Evolutionary conservation across 2,888 invertebrate genomes (phyloP).

Genomic region (Zeuzera pyrina): DNA sequence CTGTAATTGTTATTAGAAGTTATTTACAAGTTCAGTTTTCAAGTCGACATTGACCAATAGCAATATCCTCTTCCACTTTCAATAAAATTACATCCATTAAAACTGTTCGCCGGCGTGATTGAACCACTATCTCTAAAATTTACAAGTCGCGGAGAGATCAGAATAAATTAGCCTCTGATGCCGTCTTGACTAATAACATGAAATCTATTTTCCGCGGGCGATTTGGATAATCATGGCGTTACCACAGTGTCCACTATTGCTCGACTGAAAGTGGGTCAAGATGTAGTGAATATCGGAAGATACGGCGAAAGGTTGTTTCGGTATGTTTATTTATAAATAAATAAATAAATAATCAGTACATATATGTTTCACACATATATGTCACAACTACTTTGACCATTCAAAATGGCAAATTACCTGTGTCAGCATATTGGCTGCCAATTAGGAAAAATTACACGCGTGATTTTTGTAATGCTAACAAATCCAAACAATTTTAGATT

Average conservation of each 20-base stretch:
- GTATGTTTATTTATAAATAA: too few species aligned
- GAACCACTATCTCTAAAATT: not conserved
- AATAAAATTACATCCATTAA: constrained; percentile 7
- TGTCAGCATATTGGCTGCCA: too few species aligned
- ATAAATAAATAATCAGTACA: too few species aligned
- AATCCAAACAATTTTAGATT: too few species aligned
- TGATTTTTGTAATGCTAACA: too few species aligned
- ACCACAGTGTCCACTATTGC: constrained; percentile 8
- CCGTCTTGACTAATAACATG: constrained; percentile 11
- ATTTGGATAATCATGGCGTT: constrained; percentile 16
- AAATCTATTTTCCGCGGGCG: constrained; percentile 23
- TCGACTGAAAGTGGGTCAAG: constrained; percentile 12
- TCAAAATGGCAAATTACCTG: too few species aligned
- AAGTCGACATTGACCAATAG: not conserved
- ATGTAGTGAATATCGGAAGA: not conserved
- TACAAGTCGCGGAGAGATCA: not conserved
- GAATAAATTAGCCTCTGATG: not conserved
- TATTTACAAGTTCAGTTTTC: too few species aligned
- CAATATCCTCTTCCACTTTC: constrained; percentile 5
- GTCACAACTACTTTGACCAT: too few species aligned
- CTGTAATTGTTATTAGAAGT: too few species aligned
- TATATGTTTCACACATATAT: too few species aligned
- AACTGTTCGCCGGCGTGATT: not conserved
- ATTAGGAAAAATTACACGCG: too few species aligned
- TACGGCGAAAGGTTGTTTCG: not conserved